These are phyloP conservation scores for Pseudochirops corinnae DNA, from an alignment of 2,797 vertebrate species.

Conservation along the genomic window DNA sequence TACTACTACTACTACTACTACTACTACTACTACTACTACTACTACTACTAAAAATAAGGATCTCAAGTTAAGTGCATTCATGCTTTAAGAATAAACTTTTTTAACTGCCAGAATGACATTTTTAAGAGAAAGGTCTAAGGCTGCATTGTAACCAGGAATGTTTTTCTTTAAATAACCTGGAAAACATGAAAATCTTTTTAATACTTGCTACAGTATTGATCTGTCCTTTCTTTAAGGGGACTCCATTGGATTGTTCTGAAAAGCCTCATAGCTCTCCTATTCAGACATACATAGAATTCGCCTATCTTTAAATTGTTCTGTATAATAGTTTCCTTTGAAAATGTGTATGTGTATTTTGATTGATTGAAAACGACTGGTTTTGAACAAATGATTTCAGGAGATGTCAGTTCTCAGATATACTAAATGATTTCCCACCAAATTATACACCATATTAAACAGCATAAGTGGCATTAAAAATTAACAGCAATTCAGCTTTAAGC, in stretches of 20 bases:
- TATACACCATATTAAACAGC: conserved; percentile 81
- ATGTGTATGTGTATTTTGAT: conserved; percentile 63
- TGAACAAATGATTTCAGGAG: conserved; percentile 76
- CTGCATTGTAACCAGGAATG: conserved; percentile 69
- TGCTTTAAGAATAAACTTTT: conserved; percentile 63
- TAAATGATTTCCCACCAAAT: conserved; percentile 83
- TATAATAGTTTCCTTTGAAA: conserved; percentile 64
- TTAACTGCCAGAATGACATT: conserved; percentile 64
- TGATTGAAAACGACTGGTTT: conserved; percentile 83
- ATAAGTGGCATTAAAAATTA: conserved; percentile 84
- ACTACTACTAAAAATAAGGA: conserved; percentile 46
- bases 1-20: too few species aligned
- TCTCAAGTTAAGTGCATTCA: conserved; percentile 64
- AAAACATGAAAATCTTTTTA: conserved; percentile 77
- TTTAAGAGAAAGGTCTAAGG: conserved; percentile 73
- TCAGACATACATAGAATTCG: conserved; percentile 73
- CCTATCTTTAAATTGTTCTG: conserved; percentile 76
- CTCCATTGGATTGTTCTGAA: conserved; percentile 72
- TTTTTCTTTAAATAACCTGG: conserved; percentile 38
- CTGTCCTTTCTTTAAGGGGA: conserved; percentile 71
- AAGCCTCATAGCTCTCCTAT: conserved; percentile 73
- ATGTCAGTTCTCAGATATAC: conserved; percentile 77
- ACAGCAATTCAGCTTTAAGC: conserved; percentile 76
- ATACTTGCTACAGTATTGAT: conserved; percentile 41
- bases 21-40: neutral